Base-by-base conservation (phyloP, 2,888 invertebrate species). In the Trachelus iudaicus region DNA sequence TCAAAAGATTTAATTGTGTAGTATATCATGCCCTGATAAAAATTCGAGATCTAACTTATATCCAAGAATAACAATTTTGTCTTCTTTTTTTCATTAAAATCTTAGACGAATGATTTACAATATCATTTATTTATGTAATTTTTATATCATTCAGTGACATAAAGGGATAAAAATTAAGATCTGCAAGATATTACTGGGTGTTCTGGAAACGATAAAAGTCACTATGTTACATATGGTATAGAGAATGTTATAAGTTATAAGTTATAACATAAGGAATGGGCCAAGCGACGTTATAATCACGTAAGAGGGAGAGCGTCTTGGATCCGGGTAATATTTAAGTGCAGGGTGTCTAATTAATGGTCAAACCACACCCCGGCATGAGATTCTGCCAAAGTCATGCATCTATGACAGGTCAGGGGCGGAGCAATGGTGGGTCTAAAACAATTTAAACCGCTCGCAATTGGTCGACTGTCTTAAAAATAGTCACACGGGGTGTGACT, bases 401-500 rank as follows among this genome's bases (percentile, higher is more conserved):
- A 82, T 85, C 86, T 85, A 84, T 84, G 86, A 87, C 84, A 85
- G 82, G 79, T 79, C 77, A 82, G 83, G 85, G 90, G 90, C 88
- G 90, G 89, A 83, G 83, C 87, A 79, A 81, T 69, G 73, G 69
- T 79, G 79, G 83, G 81, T 85, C 84, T 82, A 83, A 85, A 86
- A 85, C 78, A 82, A 86, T 87, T 87, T 87, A 81, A 84, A 79
- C 33, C 79, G 73, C 76, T 75, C 80, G 80, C 86, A 85, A 90
- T 90, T 90, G 90, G 90, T 83, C 81, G 85, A 79, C 76, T 73
- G 78, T 82, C 81, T 83, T 87, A 87, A 90, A 90, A 90, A 90
- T 90, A 90, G 89, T 89, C 85, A 81, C 81, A 83, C 85, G 84
- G 90, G 88, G 88, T 89, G 88, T 87, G 86, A 84, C 87, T 86